Evolutionary conservation across 2,888 invertebrate genomes (phyloP), one percentile per base, ranked within the genome.

Genomic region (Dicycla oo): DNA sequence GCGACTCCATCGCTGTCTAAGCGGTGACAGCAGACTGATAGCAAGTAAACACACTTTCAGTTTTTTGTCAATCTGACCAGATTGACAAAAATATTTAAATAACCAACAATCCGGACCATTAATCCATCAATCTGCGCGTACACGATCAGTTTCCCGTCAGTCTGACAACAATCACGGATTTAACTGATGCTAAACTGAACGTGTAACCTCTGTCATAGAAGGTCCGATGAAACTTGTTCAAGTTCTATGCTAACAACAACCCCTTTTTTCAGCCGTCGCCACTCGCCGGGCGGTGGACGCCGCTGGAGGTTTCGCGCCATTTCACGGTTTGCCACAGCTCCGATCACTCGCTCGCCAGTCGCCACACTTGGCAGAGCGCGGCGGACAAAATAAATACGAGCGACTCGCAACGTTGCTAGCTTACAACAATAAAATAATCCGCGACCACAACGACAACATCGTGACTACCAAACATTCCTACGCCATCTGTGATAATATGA

Each of bases 401-500:
- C 69, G 34, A 49, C 23, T 45, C 64, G 49, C 47, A 57, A 63
- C 65, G 40, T 45, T 69, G 18, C 38, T 40, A 69, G 38, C 49
- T 67, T 38, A 81, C 68, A 54, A 77, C 51, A 45, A 69, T 62
- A 61, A 63, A 81, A 69, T 56, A 69, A 65, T 34, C 54, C 82
- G 79, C 69, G 73, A 56, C 73, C 63, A 69, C 49, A 68, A 57
- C 57, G 84, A 56, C 73, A 66, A 69, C 49, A 68, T 60, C 57
- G 84, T 75, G 66, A 73, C 67, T 77, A 58, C 69, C 65, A 23
- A 71, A 84, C 80, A 83, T 86, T 86, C 83, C 84, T 86, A 75
- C 65, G 40, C 63, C 53, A 84, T 75, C 89, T 88, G 88, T 89
- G 88, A 87, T 89, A 83, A 84, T 67, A 85, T 85, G 85, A 83